phyloP scores from a whole-genome alignment of 1,140 invertebrate species.

The Bradysia coprophila region DNA sequence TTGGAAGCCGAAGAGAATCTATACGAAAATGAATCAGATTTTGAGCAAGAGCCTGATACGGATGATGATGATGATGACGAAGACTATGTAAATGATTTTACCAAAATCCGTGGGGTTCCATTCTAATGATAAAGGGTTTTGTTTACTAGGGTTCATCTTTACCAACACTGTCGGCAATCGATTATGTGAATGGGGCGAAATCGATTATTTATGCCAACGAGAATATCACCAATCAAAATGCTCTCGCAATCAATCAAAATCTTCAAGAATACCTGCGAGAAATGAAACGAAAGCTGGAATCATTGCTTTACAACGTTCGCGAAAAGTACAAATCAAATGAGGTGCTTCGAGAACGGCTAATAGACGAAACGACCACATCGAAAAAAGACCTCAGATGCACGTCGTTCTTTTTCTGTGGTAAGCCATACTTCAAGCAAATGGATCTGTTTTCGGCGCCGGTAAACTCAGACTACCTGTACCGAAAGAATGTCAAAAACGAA shows the following conservation, averaged over 20 bases:
- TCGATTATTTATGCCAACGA: neutral
- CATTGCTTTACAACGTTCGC: neutral
- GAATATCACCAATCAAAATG: conserved; percentile 1
- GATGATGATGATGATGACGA: neutral
- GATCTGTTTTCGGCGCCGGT: conserved; percentile 8
- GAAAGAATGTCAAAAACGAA: conserved; percentile 9
- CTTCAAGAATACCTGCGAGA: neutral
- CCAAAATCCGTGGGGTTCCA: neutral
- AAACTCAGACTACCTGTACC: conserved; percentile 16
- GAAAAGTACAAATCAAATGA: conserved; percentile 1
- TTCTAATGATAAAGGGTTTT: neutral
- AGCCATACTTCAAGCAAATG: conserved; percentile 14
- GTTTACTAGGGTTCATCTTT: neutral
- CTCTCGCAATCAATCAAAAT: neutral
- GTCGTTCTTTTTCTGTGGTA: conserved; percentile 10
- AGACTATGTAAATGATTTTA: neutral
- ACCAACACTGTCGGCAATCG: neutral
- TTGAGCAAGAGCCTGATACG: neutral
- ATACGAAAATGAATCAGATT: no score
- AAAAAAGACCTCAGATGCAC: neutral
- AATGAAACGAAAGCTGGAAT: neutral
- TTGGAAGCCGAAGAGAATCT: no score
- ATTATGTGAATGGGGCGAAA: neutral
- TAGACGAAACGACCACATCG: neutral
- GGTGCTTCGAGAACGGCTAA: neutral